Base-by-base conservation (phyloP, 30 jellyfish, hydroid and myxozoan genomes). In the Nemopilema nomurai region DNA sequence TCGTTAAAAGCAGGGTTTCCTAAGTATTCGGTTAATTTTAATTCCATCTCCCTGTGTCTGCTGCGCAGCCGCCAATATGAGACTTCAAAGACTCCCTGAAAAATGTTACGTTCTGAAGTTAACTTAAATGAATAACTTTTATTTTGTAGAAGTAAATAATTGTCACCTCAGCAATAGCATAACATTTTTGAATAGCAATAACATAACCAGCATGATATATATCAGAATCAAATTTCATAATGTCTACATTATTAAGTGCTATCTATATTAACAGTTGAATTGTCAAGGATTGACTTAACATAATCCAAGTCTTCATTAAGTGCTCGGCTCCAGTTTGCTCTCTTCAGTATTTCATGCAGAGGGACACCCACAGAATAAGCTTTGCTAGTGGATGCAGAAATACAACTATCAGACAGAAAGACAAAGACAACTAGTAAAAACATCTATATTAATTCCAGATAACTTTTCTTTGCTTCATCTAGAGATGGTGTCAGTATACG, bases 321-420 rank as follows among this genome's bases (percentile, higher is more conserved):
- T n/a, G 25, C 22, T 77, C 28, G 4, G 69, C 53, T 71, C 83
- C 90, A 80, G 49, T 65, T 31, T 21, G 64, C 78, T 66, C 82
- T 33, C 49, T 80, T 80, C 62, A 80, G 19, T 17, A 80, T 80
- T 50, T 66, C 89, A 53, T 80, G 62, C 82, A 80, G 30, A 68
- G 83, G 83, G 66, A 80, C 71, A 32, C 74, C 90, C 50, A 31
- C 13, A 27, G 71, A 67, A 21, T 18, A 51, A 63, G 90, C 90
- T 80, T 80, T 63, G 51, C 83, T 80, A 26, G 83, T 66, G 32
- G 83, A 66, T 1, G 90, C 90, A 31, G 82, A 66, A 9, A 74
- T 31, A 65, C 71, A 80, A 80, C 90, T 80, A 80, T 80, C 84
- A 33, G 90, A 25, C n/a, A n/a, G n/a, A n/a, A n/a, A n/a, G n/a